A percentile compares a stretch with the other conserved stretches of the same genome.
Conservation (phyloP, 2,113 vertebrate species). For the Tyrannus savana region DNA sequence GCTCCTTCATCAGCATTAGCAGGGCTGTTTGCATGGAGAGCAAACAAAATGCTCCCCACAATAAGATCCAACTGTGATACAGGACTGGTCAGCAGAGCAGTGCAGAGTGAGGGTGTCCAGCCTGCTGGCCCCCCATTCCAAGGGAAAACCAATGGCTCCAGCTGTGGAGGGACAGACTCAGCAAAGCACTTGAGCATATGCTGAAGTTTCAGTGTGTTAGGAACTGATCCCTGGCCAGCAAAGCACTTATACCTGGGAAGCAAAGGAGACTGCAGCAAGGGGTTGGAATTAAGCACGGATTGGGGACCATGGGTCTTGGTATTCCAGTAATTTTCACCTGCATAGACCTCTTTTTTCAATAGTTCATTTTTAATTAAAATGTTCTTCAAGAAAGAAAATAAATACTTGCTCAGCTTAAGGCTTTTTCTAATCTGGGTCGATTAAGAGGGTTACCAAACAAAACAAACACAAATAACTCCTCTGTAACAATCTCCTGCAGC, state of each 20-base stretch:
- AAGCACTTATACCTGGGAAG: background rate
- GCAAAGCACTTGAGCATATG: background rate
- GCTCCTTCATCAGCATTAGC: background rate
- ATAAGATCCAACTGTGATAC: fast-evolving
- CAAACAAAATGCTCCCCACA: fast-evolving
- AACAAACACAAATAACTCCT: slow-evolving; percentile 54
- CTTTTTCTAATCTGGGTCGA: slow-evolving; percentile 20
- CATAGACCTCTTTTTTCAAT: background rate
- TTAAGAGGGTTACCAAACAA: slow-evolving; percentile 32
- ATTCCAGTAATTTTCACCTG: background rate
- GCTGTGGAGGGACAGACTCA: background rate
- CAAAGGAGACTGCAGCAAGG: background rate
- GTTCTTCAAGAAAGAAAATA: slow-evolving; percentile 32
- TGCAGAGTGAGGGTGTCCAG: fast-evolving
- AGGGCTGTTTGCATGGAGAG: background rate
- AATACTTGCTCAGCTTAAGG: slow-evolving; percentile 42
- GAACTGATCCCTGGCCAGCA: background rate
- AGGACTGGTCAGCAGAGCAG: background rate
- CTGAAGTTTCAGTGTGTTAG: background rate
- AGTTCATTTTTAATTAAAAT: slow-evolving; percentile 37
- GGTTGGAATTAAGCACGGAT: background rate
- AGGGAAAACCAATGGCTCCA: background rate
- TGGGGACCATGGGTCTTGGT: background rate
- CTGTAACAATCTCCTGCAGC: background rate
- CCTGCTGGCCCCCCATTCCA: fast-evolving